phyloP scores from a whole-genome alignment of 2,888 invertebrate genomes.

The Eudemis profundana region DNA sequence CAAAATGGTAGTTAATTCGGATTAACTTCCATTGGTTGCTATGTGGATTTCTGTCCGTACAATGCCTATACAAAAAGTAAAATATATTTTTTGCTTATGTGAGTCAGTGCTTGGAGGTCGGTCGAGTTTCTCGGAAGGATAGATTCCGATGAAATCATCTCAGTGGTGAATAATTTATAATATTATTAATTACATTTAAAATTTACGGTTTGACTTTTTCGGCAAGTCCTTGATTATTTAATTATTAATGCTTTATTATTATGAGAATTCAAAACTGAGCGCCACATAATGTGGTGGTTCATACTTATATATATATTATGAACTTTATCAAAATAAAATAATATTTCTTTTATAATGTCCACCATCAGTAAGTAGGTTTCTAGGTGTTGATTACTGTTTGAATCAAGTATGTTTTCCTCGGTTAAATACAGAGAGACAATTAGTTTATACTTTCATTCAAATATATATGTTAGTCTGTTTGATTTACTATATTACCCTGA shows the following conservation, averaged over 20 bases:
- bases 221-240: conserved; percentile 13
- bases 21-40: conserved; percentile 26
- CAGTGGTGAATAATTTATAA: conserved; percentile 29
- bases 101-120: conserved; percentile 52
- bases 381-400: too few relatives aligned
- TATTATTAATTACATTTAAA: conserved; percentile 40
- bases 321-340: too few relatives aligned
- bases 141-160: conserved; percentile 46
- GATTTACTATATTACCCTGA: neutral
- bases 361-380: too few relatives aligned
- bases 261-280: neutral
- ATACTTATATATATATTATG: too few relatives aligned
- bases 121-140: conserved; percentile 55
- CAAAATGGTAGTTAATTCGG: too few relatives aligned
- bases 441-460: too few relatives aligned
- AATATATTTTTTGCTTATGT: conserved; percentile 35
- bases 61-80: conserved; percentile 3
- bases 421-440: too few relatives aligned
- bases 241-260: neutral
- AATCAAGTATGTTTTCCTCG: too few relatives aligned
- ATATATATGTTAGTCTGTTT: neutral
- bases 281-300: too few relatives aligned
- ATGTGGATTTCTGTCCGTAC: neutral
- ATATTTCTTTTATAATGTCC: too few relatives aligned
- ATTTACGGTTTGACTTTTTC: conserved; percentile 25